Evolutionary conservation across 2,888 invertebrate species (phyloP).

Genomic region (Phymatocera aterrima): DNA sequence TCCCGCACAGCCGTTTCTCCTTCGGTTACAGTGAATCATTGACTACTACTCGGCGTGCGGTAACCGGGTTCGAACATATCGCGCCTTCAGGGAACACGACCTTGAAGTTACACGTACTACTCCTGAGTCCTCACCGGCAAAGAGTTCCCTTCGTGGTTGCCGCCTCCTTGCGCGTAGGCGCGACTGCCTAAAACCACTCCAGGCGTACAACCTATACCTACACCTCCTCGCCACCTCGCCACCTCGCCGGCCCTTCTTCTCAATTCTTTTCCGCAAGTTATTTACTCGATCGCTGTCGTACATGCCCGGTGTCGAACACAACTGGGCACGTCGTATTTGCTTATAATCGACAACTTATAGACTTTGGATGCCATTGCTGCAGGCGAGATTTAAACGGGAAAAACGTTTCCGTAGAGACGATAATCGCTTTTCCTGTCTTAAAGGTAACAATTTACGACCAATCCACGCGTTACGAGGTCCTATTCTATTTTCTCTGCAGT

Average conservation of each 20-base stretch:
- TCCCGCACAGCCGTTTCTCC: not conserved
- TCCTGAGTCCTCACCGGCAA: constrained; percentile 2
- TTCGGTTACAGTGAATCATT: constrained; percentile 29
- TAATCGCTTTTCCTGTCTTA: too few species aligned
- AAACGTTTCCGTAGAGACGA: too few species aligned
- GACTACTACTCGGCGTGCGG: constrained; percentile 21
- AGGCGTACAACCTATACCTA: too few species aligned
- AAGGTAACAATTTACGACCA: not conserved
- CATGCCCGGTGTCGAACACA: constrained; percentile 27
- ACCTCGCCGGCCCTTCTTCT: not conserved
- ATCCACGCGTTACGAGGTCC: too few species aligned
- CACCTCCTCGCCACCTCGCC: not conserved
- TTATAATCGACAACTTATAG: constrained; percentile 38
- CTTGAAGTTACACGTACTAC: constrained; percentile 38
- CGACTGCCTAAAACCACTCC: constrained; percentile 21
- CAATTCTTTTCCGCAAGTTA: constrained; percentile 26
- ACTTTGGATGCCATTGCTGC: not conserved
- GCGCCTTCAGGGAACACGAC: constrained; percentile 39
- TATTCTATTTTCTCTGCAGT: not conserved
- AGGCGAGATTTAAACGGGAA: not conserved
- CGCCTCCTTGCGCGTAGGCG: constrained; percentile 39
- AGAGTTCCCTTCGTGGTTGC: constrained; percentile 14
- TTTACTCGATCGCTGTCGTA: constrained; percentile 38
- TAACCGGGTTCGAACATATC: constrained; percentile 32
- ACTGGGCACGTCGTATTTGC: constrained; percentile 27